Evolutionary conservation across 2,888 invertebrate species (phyloP), one percentile per base, ranked within the genome.

Genomic region (Pseudococcus longispinus): DNA sequence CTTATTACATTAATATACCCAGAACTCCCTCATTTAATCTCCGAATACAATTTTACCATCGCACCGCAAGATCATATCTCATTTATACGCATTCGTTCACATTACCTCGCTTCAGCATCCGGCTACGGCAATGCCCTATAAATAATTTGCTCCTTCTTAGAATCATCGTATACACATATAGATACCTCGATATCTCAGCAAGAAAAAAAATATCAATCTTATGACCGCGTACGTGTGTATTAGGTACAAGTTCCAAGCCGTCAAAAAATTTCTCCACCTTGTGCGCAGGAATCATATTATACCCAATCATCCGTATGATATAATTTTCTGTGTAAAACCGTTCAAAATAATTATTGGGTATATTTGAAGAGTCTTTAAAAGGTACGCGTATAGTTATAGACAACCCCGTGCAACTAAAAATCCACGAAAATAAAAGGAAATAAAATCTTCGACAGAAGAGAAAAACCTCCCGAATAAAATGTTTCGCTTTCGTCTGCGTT

Each of bases 341-440:
- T 80, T 80, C 77, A 80, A 80, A 42, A 80, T 80, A 80, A 80
- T 80, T 80, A 80, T 80, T 80, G 20, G 77, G 77, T 80, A 80
- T 80, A 80, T 80, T 80, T 80, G 77, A 80, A 80, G 77, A 80
- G 77, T 80, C 37, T 80, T 80, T 80, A 37, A 42, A 80, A 80
- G 29, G 77, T 60, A 55, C 8, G n/a, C n/a, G n/a, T n/a, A n/a
- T n/a, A n/a, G n/a, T n/a, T 18, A n/a, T 55, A 37, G 11, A 77
- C 18, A 37, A 77, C 32, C 77, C 37, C 77, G 37, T n/a, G n/a
- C 18, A 29, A 29, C 29, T 15, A 29, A 70, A 29, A 29, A 60
- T 11, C 8, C 20, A 29, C 5, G 5, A 20, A 26, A 3, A 80
- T 60, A 60, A 42, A 80, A 37, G 77, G 77, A 77, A 77, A 80